Evolutionary conservation across 92 coral and sea anemone species (phyloP).

Genomic region (Epizoanthus illoricatus): DNA sequence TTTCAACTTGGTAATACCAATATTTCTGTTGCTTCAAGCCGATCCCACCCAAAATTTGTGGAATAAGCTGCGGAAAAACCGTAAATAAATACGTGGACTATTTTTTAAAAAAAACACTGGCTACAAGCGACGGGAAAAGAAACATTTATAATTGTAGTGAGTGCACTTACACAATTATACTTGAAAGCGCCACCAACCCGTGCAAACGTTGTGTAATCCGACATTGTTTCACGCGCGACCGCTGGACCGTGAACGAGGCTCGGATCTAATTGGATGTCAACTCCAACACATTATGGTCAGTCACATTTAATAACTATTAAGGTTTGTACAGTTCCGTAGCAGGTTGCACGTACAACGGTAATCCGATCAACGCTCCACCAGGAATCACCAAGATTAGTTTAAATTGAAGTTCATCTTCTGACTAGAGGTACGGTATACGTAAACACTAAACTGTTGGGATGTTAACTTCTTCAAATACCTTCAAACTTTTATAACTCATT

Average conservation of each 20-base stretch:
- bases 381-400: too few species aligned
- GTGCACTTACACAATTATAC: neutral
- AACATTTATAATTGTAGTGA: neutral
- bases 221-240: slow-evolving; percentile 6
- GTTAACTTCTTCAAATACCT: too few species aligned
- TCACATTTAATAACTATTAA: too few species aligned
- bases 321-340: too few species aligned
- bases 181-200: neutral
- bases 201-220: neutral
- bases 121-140: neutral
- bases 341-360: too few species aligned
- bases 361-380: too few species aligned
- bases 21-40: neutral
- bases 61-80: neutral
- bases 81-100: neutral
- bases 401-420: too few species aligned
- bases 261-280: too few species aligned
- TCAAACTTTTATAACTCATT: too few species aligned
- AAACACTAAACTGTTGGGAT: too few species aligned
- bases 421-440: too few species aligned
- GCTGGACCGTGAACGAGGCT: slow-evolving; percentile 2
- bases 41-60: neutral
- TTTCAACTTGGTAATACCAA: neutral
- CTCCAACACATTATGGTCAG: too few species aligned
- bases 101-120: neutral